A percentile compares a stretch with the other conserved stretches of the same genome.
Conservation (phyloP, 2,797 vertebrate genomes). For the Denticeps clupeoides region DNA sequence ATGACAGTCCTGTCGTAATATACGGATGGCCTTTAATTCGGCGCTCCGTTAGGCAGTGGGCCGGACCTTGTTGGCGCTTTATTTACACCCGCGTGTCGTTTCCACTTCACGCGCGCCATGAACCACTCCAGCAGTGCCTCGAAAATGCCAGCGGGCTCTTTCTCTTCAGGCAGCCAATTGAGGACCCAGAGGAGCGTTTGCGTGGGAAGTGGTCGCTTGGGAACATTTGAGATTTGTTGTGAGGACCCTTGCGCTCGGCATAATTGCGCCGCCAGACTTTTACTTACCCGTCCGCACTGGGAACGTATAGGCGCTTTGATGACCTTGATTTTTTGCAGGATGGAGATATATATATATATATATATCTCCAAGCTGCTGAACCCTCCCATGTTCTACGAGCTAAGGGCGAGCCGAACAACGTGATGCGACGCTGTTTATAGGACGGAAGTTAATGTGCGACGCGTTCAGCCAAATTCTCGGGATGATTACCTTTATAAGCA, state of each 20-base stretch:
- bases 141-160: slow-evolving; percentile 51
- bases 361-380: no score
- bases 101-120: slow-evolving; percentile 49
- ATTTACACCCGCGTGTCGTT: slow-evolving; percentile 68
- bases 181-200: slow-evolving; percentile 36
- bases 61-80: slow-evolving; percentile 75
- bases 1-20: slow-evolving; percentile 70
- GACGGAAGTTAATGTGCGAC: slow-evolving; percentile 49
- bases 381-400: slow-evolving; percentile 4
- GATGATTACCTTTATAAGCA: slow-evolving; percentile 69
- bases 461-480: slow-evolving; percentile 55
- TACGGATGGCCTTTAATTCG: slow-evolving; percentile 73
- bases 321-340: no score
- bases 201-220: slow-evolving; percentile 46
- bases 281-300: no score
- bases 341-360: no score
- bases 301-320: no score
- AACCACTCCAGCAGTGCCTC: slow-evolving; percentile 54
- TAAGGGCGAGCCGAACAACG: slow-evolving; percentile 1
- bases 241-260: no score
- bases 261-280: no score
- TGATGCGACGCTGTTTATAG: slow-evolving; percentile 22
- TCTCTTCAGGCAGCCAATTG: slow-evolving; percentile 29
- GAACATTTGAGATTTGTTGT: no score
- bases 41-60: slow-evolving; percentile 65